A percentile compares a stretch with the other conserved stretches of the same genome.
Evolutionary conservation across 2,888 invertebrate genomes (phyloP).

Genomic region (Cepaea hortensis): DNA sequence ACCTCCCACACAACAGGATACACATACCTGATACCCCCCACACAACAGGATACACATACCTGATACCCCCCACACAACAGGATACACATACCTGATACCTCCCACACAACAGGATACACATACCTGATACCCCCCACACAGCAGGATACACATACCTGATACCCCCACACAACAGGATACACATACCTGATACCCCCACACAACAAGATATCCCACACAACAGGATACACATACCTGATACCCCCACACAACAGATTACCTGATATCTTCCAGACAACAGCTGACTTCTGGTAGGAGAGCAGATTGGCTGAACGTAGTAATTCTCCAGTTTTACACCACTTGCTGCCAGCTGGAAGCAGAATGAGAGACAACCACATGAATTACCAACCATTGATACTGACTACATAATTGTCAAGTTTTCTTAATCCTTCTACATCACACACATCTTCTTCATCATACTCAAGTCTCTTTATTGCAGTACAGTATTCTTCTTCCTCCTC

Average conservation of each 20-base stretch:
- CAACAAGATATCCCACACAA: constrained; percentile 68
- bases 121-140: constrained; percentile 72
- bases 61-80: constrained; percentile 71
- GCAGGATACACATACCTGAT: constrained; percentile 47
- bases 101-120: no score
- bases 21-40: no score
- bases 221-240: constrained; percentile 41
- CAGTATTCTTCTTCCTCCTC: no score
- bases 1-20: constrained; percentile 65
- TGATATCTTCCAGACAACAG: constrained; percentile 71
- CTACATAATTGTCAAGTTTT: no score
- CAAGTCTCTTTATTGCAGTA: no score
- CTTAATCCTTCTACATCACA: no score
- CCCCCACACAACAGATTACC: constrained; percentile 52
- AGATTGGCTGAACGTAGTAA: constrained; percentile 74
- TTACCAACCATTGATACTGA: no score
- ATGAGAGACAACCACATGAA: background rate
- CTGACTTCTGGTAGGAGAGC: constrained; percentile 72
- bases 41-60: constrained; percentile 56
- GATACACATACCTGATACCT: no score
- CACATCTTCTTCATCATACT: no score
- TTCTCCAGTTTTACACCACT: constrained; percentile 71
- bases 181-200: no score
- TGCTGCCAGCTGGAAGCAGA: constrained; percentile 61
- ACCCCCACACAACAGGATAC: constrained; percentile 63